These are phyloP conservation scores for Oreochromis tanganicae DNA, from an alignment of 2,113 vertebrate species.

Conservation along the genomic window DNA sequence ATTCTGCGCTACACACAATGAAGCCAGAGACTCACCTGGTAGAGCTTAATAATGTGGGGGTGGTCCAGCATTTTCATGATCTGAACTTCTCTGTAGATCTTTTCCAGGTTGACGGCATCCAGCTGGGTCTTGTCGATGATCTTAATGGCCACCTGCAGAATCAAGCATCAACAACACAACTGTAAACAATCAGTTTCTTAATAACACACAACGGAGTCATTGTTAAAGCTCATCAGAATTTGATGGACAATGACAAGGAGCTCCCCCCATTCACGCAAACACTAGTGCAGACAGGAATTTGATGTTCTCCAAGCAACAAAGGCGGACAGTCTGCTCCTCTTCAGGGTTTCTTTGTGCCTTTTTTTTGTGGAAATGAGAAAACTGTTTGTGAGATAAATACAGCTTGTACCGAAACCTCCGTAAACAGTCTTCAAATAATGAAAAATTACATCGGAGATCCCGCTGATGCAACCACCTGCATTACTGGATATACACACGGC, in stretches of 20 bases:
- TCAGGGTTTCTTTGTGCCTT: not conserved
- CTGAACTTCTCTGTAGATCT: slow-evolving; percentile 96
- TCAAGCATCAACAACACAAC: slow-evolving; percentile 11
- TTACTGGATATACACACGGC: not conserved
- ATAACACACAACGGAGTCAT: not conserved
- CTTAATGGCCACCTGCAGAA: slow-evolving; percentile 93
- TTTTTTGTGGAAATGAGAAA: not conserved
- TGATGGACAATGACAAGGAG: not conserved
- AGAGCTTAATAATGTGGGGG: slow-evolving; percentile 96
- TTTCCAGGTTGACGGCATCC: slow-evolving; percentile 94
- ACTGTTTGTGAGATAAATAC: not conserved
- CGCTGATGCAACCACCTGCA: slow-evolving; percentile 1
- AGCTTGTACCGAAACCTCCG: not conserved
- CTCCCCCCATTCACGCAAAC: not conserved
- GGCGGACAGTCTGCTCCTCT: not conserved
- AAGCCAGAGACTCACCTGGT: slow-evolving; percentile 78
- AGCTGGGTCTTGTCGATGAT: slow-evolving; percentile 98
- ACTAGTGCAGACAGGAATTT: not conserved
- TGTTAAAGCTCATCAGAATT: not conserved
- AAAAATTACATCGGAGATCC: not conserved
- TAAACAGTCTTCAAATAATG: slow-evolving; percentile 17
- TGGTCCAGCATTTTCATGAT: slow-evolving; percentile 99
- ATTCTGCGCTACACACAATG: not conserved
- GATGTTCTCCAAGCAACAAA: not conserved
- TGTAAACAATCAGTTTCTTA: not conserved